Base-by-base conservation (phyloP, 37 sponge, comb jelly and placozoan species). In the Ephydatia muelleri region DNA sequence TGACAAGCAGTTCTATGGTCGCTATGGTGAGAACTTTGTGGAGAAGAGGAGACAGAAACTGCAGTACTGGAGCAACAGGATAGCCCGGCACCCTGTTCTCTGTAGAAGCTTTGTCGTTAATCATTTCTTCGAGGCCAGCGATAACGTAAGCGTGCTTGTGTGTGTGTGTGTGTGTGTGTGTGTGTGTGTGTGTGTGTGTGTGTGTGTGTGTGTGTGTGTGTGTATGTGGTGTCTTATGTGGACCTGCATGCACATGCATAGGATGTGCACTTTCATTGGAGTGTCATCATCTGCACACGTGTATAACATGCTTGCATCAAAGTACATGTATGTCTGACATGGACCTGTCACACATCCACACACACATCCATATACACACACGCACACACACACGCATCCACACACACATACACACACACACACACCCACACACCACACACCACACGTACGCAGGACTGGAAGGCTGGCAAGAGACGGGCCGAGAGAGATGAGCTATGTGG, bases 31-130 rank as follows among this genome's bases (percentile, higher is more conserved):
- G 66, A 92, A 94, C 4, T 96, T 98, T 82, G 80, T 98, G 5
- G 93, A 94, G 81, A 94, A 94, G 85, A 82, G 99, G 28, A 80
- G 91, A 65, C 95, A 96, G 67, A 91, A 93, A 76, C 86, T 98
- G 30, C 88, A 98, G 68, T 79, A 89, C 38, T 98, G 97, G 97
- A 91, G 91, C 32, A 98, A 98, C 87, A 75, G 99, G 16, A 77
- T 98, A 32, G 96, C 97, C 12, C 88, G 99, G 28, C 99, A 98
- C 77, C 99, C 99, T 33, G 91, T 98, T 2, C 82, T 98, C 5
- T 90, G 91, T 2, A 78, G 90, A 6, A 89, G 84, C 48, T 86
- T 89, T 5, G 99, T 98, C 28, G 77, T 96, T 43, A 78, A 29
- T 5, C 95, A 95, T 57, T 92, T 92, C 80, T 66, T 95, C 27